These are phyloP conservation scores for Bombus terrestris DNA, from an alignment of 1,140 invertebrate genomes.

Conservation along the genomic window DNA sequence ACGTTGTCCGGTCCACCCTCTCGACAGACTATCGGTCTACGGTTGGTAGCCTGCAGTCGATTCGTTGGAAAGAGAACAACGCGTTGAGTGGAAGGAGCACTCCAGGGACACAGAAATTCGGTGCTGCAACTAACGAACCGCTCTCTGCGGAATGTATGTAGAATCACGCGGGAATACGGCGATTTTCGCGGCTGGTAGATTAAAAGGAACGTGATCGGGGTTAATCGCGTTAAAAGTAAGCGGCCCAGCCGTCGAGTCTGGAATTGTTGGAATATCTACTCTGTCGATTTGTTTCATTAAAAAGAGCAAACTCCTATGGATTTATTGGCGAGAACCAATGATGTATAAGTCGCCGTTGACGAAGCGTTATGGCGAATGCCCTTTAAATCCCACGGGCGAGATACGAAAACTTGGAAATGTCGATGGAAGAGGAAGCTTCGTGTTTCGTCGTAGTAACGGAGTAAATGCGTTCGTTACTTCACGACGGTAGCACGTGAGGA, in stretches of 20 bases:
- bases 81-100: not conserved
- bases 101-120: constrained; percentile 11
- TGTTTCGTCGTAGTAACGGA: constrained; percentile 17
- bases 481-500: constrained; percentile 57
- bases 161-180: not conserved
- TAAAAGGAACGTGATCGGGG: constrained; percentile 42
- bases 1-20: constrained; percentile 57
- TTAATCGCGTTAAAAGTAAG: constrained; percentile 33
- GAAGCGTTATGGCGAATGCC: not conserved
- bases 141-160: constrained; percentile 26
- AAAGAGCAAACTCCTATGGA: not conserved
- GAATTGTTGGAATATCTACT: too few relatives aligned
- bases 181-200: constrained; percentile 17
- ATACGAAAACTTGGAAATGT: constrained; percentile 12
- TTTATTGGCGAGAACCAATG: not conserved
- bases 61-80: constrained; percentile 36
- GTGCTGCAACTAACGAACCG: constrained; percentile 11
- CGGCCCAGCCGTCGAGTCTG: too few relatives aligned
- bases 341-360: not conserved
- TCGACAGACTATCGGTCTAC: constrained; percentile 24
- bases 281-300: not conserved
- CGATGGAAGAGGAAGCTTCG: constrained; percentile 12
- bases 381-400: constrained; percentile 20
- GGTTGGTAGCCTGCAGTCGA: constrained; percentile 40
- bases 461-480: constrained; percentile 59